These are phyloP conservation scores for Lycophotia porphyrea DNA, from an alignment of 2,888 invertebrate genomes.

Conservation along the genomic window DNA sequence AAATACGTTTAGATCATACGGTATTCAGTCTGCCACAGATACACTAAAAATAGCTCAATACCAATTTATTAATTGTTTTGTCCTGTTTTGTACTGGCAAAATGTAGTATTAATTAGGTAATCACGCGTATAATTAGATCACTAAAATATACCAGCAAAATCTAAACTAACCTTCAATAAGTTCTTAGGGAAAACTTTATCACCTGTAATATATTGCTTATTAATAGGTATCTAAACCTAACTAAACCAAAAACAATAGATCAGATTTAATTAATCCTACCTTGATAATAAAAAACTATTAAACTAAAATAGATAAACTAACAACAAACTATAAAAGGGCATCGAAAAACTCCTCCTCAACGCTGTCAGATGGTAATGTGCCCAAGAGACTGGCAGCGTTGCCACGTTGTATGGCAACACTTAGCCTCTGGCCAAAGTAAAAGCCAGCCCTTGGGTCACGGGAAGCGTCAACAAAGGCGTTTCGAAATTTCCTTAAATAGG, in stretches of 20 bases:
- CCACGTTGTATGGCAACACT: no score
- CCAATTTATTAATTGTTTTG: background rate
- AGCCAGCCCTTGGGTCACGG: no score
- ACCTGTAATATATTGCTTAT: background rate
- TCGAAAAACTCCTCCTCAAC: no score
- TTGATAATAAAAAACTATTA: no score
- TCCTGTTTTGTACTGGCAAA: constrained; percentile 40
- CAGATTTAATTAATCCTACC: background rate
- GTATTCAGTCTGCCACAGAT: background rate
- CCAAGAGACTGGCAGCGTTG: no score
- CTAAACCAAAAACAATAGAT: background rate
- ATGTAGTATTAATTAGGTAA: no score
- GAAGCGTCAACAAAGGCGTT: no score
- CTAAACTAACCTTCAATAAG: background rate
- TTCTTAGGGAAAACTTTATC: constrained; percentile 18
- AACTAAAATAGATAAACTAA: no score
- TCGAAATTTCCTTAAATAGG: no score
- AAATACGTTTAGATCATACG: background rate
- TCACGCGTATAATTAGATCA: background rate
- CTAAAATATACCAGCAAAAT: background rate
- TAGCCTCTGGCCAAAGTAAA: no score
- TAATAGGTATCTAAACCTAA: background rate
- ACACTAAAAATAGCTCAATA: constrained; percentile 4
- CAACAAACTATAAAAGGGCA: no score
- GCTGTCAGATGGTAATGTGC: no score